Evolutionary conservation across 2,888 invertebrate species (phyloP), one percentile per base, ranked within the genome.

Genomic region (Drosophila picticornis): DNA sequence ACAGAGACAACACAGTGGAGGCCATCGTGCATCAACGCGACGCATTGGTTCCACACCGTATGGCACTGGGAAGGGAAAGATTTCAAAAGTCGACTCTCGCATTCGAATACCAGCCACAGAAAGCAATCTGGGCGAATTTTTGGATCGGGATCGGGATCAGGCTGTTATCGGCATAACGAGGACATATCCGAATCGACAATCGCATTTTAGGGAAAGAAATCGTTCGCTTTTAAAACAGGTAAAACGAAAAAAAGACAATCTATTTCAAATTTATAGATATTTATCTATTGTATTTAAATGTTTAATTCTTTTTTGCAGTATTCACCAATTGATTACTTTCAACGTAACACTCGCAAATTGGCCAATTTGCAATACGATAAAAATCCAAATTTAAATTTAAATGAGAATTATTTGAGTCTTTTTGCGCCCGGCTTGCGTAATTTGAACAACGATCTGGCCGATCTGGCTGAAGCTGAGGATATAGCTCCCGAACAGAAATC

Each of bases 121-220:
- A 9, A 11, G 38, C 3, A 63, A 53, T 27, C n/a, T 60, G 4
- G 65, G 43, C 13, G 73, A 81, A n/a, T 36, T 72, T 9, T 25
- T 29, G 2, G 72, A 77, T 31, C 69, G 27, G 16, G 77, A 81
- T 25, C 69, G 31, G 16, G 77, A 81, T 27, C 70, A 53, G 10
- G n/a, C 77, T 9, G 68, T 59, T 52, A 65, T 82, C 29, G 87
- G 87, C n/a, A 69, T 86, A 29, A 80, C 87, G 25, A 85, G 81
- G 38, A 72, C 85, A 10, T 87, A 89, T 71, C 90, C 92, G 2
- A 65, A 85, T 46, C 81, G 88, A 25, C 84, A 91, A 69, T 93
- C 93, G 5, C 90, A 92, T 62, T 93, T 93, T 62, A 88, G 93
- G 16, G 93, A 93, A 81, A 77, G 93, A 40, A 93, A 92, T 79